phyloP scores from a whole-genome alignment of 2,113 vertebrate genomes.

The Condylura cristata region DNA sequence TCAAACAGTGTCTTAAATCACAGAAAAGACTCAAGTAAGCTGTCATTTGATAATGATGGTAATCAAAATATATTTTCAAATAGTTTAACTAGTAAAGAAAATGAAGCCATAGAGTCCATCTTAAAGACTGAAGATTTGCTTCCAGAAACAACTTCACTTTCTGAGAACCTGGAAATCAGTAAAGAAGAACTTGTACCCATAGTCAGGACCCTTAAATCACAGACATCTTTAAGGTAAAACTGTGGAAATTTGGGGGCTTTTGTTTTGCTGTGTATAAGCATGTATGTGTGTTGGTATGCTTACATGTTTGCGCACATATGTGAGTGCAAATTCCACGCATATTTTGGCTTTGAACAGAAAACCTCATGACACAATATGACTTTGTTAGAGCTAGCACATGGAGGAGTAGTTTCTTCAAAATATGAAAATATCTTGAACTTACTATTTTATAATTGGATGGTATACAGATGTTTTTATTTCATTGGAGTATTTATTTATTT shows the following conservation, averaged over 20 bases:
- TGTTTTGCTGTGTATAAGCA: neutral
- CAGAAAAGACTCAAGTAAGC: constrained; percentile 80
- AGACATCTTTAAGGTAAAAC: constrained; percentile 84
- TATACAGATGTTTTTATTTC: constrained; percentile 15
- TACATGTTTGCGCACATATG: rapidly evolving
- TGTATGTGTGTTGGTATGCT: neutral
- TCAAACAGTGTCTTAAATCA: constrained; percentile 69
- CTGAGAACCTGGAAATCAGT: constrained; percentile 85
- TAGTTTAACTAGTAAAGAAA: constrained; percentile 77
- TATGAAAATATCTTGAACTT: neutral
- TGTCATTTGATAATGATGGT: constrained; percentile 81
- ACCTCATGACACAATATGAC: neutral
- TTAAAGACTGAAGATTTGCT: constrained; percentile 85
- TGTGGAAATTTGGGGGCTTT: neutral
- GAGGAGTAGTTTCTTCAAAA: neutral
- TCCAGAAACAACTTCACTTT: constrained; percentile 79
- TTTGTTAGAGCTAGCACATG: neutral
- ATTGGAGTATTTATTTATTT: constrained; percentile 40
- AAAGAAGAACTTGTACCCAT: constrained; percentile 85
- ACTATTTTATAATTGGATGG: neutral
- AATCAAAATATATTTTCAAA: constrained; percentile 78
- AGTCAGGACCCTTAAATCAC: constrained; percentile 88
- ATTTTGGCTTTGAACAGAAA: constrained; percentile 34
- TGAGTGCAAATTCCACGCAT: neutral
- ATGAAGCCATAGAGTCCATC: constrained; percentile 78